phyloP scores from a whole-genome alignment of 1,140 invertebrate species.

The Hyphantria cunea region DNA sequence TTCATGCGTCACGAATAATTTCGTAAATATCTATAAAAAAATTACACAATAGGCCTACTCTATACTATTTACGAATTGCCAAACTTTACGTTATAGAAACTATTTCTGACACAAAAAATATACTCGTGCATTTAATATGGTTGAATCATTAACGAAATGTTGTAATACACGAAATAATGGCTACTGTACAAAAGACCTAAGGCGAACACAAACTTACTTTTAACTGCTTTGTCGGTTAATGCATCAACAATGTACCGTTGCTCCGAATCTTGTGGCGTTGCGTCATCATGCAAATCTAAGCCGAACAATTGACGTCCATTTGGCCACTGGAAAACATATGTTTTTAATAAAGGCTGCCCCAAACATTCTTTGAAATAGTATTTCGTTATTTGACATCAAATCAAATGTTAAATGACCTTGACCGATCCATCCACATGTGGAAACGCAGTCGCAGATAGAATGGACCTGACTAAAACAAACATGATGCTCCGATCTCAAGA shows the following conservation, averaged over 20 bases:
- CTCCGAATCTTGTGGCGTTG: constrained; percentile 83
- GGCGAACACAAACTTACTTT: constrained; percentile 49
- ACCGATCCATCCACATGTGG: too few relatives aligned
- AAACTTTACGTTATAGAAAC: neutral
- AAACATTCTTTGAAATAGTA: too few relatives aligned
- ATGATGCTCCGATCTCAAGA: too few relatives aligned
- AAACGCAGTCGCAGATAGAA: too few relatives aligned
- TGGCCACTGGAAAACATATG: constrained; percentile 54
- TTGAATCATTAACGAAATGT: constrained; percentile 14
- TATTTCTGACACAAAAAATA: neutral
- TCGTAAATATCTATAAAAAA: too few relatives aligned
- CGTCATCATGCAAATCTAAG: constrained; percentile 85
- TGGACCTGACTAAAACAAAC: too few relatives aligned
- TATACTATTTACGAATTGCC: neutral
- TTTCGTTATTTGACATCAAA: too few relatives aligned
- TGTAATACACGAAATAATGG: constrained; percentile 1
- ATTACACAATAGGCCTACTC: neutral
- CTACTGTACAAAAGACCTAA: constrained; percentile 5
- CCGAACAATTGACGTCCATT: constrained; percentile 75
- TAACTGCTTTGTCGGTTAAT: constrained; percentile 87
- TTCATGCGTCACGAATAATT: too few relatives aligned
- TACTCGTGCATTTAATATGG: neutral
- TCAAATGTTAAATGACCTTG: too few relatives aligned
- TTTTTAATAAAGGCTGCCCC: too few relatives aligned
- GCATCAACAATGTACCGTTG: constrained; percentile 88